Base-by-base conservation (phyloP, 2,888 invertebrate genomes). In the Pseudanteris insignis region DNA sequence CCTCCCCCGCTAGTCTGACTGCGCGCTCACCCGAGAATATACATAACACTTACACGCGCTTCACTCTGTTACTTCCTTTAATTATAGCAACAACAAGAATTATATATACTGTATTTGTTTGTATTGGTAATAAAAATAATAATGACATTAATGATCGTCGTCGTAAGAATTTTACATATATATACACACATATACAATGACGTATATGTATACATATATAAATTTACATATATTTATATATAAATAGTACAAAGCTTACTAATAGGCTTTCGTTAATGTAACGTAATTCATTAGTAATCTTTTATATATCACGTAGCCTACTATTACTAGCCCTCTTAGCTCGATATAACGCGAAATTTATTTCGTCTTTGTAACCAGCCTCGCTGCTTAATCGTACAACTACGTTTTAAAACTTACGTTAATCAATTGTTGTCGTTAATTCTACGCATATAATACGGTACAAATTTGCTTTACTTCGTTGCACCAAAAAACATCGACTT, bases 211-310 rank as follows among this genome's bases (percentile, higher is more conserved):
- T n/a, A n/a, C n/a, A n/a, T n/a, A n/a, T 48, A 44, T 50, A 24
- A 24, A 51, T 51, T 9, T 57, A 50, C 47, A 58, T 55, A 68
- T 67, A 65, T 67, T 67, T 67, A 71, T 71, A 69, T 71, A 72
- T 70, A 70, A 70, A 69, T 71, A 69, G 71, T 72, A 72, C 69
- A 72, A 72, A 72, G 72, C 71, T 72, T 70, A 71, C 72, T 72
- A 72, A 68, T 71, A 72, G 72, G 72, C 72, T 71, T 67, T 70
- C 67, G 66, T 70, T 71, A 66, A 66, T 65, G 63, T 67, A 68
- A 70, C 66, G 58, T 68, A 69, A 67, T 67, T 64, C 38, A 66
- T 66, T 64, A 64, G 47, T 60, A 50, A 57, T 62, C 57, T 57
- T 40, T 36, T 18, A n/a, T n/a, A n/a, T n/a, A n/a, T n/a, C n/a